Base-by-base conservation (phyloP, 2,888 invertebrate genomes). In the Chymomyza procnemis region DNA sequence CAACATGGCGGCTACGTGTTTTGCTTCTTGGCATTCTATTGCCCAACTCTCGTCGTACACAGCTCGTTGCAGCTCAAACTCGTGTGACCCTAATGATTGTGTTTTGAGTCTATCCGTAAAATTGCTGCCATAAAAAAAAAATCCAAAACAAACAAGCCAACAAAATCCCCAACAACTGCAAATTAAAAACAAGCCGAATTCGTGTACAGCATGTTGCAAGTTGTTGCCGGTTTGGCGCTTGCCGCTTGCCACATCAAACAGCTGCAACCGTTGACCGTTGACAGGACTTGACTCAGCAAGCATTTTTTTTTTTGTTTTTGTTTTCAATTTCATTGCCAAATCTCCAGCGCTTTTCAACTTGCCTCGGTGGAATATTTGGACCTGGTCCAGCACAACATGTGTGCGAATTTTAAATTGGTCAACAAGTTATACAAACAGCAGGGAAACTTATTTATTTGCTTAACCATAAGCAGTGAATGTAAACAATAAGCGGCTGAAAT, bases 341-440 rank as follows among this genome's bases (percentile, higher is more conserved):
- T 61, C 61, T 64, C 5, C 26, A 26, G 61, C 9, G 21, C 9
- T 19, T 21, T 6, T 4, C 48, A 48, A 16, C 18, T 18, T 57
- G 57, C 16, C 16, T 1, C 16, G 18, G 30, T 16, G 1, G 26
- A 8, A 0, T 26, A 26, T 26, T 55, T 21, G 48, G 46, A n/a
- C 64, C 67, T 68, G 73, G 78, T 72, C 70, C 50, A 59, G 80
- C 82, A 61, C 82, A 82, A 87, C 82, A 84, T 82, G 82, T 82
- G 87, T 81, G 81, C 85, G 81, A 79, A 84, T 86, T 78, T 76
- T 79, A 86, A 82, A 81, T 86, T 86, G 81, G 76, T 71, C 67
- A 54, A 18, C 21, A 12, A 21, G 54, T 14, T 34, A 73, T 83
- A 71, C 76, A 80, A 84, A 86, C 87, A 86, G 82, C 79, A 73